Conservation (phyloP, 2,113 vertebrate species). For the Corythornis madagascariensis region DNA sequence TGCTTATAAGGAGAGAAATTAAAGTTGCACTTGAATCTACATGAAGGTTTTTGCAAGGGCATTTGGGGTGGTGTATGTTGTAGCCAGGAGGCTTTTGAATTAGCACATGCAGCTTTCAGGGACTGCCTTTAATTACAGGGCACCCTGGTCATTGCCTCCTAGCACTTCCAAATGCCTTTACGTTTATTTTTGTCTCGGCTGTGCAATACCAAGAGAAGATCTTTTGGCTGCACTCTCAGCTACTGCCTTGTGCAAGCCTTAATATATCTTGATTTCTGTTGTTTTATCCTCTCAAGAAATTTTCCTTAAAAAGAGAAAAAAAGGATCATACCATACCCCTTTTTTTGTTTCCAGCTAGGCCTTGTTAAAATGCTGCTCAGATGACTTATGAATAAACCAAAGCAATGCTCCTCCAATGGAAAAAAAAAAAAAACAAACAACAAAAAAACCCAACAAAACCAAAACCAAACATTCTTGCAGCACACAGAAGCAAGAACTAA, state of each 20-base stretch:
- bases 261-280: slow-evolving; percentile 11
- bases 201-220: slow-evolving; percentile 20
- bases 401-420: not conserved
- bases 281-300: slow-evolving; percentile 13
- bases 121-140: slow-evolving; percentile 66
- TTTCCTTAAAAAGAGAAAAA: slow-evolving; percentile 50
- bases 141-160: slow-evolving; percentile 31
- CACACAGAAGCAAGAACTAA: not conserved
- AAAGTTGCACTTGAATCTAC: slow-evolving; percentile 47
- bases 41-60: slow-evolving; percentile 58
- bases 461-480: not conserved
- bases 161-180: slow-evolving; percentile 53
- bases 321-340: not conserved
- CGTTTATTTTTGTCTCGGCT: slow-evolving; percentile 24
- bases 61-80: slow-evolving; percentile 26
- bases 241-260: slow-evolving; percentile 1
- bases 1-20: slow-evolving; percentile 50
- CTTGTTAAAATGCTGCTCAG: slow-evolving; percentile 41
- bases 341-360: slow-evolving; percentile 24
- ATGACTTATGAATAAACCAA: slow-evolving; percentile 27
- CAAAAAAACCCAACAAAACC: not conserved
- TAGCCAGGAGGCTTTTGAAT: slow-evolving; percentile 62
- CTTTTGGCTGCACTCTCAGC: slow-evolving; percentile 13
- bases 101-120: slow-evolving; percentile 41
- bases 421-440: not conserved